Conservation (phyloP, 2,797 vertebrate species). For the Agapornis canus region DNA sequence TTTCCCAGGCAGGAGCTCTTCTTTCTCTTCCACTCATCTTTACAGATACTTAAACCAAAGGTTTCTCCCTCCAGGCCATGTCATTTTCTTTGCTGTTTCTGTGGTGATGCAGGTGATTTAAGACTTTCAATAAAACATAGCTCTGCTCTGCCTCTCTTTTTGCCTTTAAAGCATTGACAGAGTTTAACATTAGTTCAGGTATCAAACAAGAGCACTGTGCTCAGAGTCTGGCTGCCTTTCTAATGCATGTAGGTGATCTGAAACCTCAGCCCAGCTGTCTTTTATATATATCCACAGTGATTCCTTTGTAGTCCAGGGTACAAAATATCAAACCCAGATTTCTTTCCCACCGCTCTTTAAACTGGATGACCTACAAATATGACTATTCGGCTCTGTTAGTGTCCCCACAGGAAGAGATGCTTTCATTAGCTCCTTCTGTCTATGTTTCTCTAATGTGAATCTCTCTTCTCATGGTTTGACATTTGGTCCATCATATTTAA, state of each 20-base stretch:
- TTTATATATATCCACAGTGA: slow-evolving; percentile 3
- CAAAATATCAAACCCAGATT: slow-evolving; percentile 51
- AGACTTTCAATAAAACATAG: not conserved
- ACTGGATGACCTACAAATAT: not conserved
- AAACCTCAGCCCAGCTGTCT: slow-evolving; percentile 43
- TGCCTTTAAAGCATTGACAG: not conserved
- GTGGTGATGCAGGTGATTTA: not conserved
- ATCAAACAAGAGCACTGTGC: not conserved
- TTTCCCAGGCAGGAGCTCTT: slow-evolving; percentile 28
- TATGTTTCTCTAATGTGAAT: not conserved
- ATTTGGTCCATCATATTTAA: not conserved
- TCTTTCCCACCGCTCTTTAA: not conserved
- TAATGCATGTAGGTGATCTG: slow-evolving; percentile 30
- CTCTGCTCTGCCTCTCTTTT: not conserved
- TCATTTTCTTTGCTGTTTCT: slow-evolving; percentile 12
- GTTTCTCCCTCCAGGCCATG: not conserved
- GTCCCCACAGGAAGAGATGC: not conserved
- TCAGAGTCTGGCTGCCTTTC: not conserved
- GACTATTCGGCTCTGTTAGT: not conserved
- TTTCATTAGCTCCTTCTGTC: not conserved
- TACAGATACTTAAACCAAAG: not conserved
- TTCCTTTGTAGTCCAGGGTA: slow-evolving; percentile 29
- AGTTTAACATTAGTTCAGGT: not conserved
- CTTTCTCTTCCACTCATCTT: not conserved
- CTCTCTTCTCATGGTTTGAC: not conserved